Conservation (phyloP, 37 sponge, comb jelly and placozoan species). For the Theonella swinhoei region DNA sequence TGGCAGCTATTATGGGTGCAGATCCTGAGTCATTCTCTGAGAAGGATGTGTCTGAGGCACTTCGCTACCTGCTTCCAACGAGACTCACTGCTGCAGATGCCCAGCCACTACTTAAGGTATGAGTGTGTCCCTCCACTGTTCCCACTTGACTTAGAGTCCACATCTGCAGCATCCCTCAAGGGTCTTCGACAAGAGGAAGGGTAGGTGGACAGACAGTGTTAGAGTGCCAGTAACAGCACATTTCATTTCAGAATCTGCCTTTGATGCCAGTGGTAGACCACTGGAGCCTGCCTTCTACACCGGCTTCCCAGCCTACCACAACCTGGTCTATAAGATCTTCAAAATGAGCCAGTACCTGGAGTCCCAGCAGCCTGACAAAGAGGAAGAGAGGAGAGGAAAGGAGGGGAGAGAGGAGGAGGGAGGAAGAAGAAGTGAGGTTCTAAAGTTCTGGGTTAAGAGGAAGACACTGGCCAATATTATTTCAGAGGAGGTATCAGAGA, state of each 20-base stretch:
- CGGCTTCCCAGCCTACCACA: slow-evolving; percentile 63
- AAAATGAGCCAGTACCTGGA: background rate
- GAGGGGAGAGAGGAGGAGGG: slow-evolving; percentile 12
- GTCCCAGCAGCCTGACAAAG: background rate
- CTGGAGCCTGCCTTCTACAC: slow-evolving; percentile 82
- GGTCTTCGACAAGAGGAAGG: slow-evolving; percentile 60
- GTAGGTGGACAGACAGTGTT: slow-evolving; percentile 13
- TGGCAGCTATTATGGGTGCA: slow-evolving; percentile 80
- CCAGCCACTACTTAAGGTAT: slow-evolving; percentile 75
- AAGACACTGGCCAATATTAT: slow-evolving; percentile 15
- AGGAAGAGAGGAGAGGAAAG: background rate
- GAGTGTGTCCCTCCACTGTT: background rate
- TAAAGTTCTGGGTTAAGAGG: slow-evolving; percentile 44
- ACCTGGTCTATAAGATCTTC: slow-evolving; percentile 39
- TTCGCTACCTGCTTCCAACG: slow-evolving; percentile 78
- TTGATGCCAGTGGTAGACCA: slow-evolving; percentile 49
- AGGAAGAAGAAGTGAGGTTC: background rate
- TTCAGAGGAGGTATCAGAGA: slow-evolving; percentile 48
- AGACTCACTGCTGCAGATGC: slow-evolving; percentile 65
- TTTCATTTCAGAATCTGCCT: background rate
- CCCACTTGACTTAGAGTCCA: no score
- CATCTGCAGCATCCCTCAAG: slow-evolving; percentile 58
- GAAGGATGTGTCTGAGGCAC: slow-evolving; percentile 66
- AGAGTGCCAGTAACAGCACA: background rate
- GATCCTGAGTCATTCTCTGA: slow-evolving; percentile 66